Conservation (phyloP, 1,140 invertebrate species). For the Cotesia typhae region DNA sequence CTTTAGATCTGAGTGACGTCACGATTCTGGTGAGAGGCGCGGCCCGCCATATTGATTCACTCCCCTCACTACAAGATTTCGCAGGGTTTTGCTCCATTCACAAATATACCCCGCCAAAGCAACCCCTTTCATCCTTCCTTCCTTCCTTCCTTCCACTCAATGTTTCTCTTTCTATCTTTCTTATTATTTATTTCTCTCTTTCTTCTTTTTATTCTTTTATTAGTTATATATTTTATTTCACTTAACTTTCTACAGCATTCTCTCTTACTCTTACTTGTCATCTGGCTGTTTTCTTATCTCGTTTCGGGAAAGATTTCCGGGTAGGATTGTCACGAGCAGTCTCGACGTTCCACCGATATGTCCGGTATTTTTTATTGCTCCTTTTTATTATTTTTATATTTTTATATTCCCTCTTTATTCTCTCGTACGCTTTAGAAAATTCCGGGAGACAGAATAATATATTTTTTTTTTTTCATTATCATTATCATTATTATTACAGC, state of each 20-base stretch:
- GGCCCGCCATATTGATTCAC: constrained; percentile 55
- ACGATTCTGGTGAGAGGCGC: constrained; percentile 52
- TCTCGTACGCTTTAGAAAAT: not conserved
- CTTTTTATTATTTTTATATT: too few species aligned
- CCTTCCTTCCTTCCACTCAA: not conserved
- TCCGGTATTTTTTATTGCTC: too few species aligned
- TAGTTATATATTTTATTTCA: not conserved
- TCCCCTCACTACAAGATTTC: constrained; percentile 41
- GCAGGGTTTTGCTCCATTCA: constrained; percentile 44
- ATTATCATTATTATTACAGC: not conserved
- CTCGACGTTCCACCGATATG: too few species aligned
- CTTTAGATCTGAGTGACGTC: constrained; percentile 46
- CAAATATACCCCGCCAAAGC: constrained; percentile 49
- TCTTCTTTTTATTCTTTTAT: constrained; percentile 1
- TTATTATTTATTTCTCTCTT: not conserved
- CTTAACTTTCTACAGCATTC: constrained; percentile 1
- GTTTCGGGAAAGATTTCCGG: not conserved
- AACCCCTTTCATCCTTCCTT: constrained; percentile 41
- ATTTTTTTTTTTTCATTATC: not conserved
- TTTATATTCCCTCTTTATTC: too few species aligned
- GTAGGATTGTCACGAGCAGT: too few species aligned
- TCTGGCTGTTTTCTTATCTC: not conserved
- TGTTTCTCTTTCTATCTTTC: too few species aligned
- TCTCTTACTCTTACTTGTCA: not conserved
- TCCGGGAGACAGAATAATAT: not conserved